Percentiles rank a stretch among this genome's conserved stretches.
Evolutionary conservation across 2,113 vertebrate genomes (phyloP).

Genomic region (Electrona antarctica): DNA sequence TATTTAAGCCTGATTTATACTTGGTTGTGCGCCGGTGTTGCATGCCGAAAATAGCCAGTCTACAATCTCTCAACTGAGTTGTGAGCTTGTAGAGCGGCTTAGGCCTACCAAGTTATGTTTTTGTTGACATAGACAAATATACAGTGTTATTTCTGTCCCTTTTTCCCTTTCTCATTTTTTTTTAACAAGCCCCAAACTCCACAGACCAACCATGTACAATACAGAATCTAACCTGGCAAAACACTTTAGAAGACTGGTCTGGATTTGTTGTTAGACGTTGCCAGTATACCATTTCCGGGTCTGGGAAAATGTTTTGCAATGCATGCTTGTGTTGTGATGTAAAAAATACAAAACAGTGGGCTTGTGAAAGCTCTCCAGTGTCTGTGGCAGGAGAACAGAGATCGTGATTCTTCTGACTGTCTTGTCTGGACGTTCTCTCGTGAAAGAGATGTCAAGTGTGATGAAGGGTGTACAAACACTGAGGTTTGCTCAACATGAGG

Average conservation of each 20-base stretch:
- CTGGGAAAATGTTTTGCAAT: constrained; percentile 67
- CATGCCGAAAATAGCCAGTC: too few relatives aligned
- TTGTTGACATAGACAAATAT: constrained; percentile 11
- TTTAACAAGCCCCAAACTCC: constrained; percentile 29
- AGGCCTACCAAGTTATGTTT: constrained; percentile 41
- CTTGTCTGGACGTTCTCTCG: constrained; percentile 5
- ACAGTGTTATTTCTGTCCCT: constrained; percentile 35
- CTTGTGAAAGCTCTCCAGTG: constrained; percentile 49
- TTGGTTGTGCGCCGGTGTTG: too few relatives aligned
- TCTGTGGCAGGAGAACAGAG: constrained; percentile 28
- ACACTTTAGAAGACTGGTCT: constrained; percentile 66
- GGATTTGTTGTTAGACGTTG: constrained; percentile 74
- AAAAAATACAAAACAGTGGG: constrained; percentile 56
- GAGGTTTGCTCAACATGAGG: constrained; percentile 32
- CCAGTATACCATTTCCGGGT: constrained; percentile 71
- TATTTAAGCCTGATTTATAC: too few relatives aligned
- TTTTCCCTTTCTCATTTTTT: too few relatives aligned
- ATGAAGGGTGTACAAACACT: constrained; percentile 36
- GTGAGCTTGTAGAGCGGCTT: constrained; percentile 60
- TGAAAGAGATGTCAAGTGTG: constrained; percentile 16
- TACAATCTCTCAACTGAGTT: constrained; percentile 1
- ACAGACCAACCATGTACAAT: constrained; percentile 33
- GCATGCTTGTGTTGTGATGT: constrained; percentile 54
- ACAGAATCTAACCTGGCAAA: constrained; percentile 70
- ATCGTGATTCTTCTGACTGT: constrained; percentile 19